Evolutionary conservation across 2,888 invertebrate genomes (phyloP).

Genomic region (Geophilus truncorum): DNA sequence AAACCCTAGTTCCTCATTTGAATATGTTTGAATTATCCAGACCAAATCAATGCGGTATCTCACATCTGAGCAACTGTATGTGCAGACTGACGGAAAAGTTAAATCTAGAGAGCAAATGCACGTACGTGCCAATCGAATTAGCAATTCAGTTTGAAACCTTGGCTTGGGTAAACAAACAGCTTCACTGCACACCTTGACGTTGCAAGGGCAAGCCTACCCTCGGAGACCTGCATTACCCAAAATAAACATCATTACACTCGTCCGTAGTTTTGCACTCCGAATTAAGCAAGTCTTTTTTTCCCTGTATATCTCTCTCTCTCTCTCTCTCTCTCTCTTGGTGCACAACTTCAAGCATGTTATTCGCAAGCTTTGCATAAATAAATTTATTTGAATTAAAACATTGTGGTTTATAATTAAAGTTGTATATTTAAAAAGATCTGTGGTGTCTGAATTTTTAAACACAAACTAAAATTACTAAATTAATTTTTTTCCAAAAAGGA

Average conservation of each 20-base stretch:
- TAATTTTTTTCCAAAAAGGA: neutral
- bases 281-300: neutral
- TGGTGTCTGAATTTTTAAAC: too few relatives aligned
- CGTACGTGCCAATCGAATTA: constrained; percentile 2
- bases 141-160: constrained; percentile 7
- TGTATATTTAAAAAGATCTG: too few relatives aligned
- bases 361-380: too few relatives aligned
- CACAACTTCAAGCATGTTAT: too few relatives aligned
- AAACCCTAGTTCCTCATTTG: neutral
- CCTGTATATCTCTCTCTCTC: neutral
- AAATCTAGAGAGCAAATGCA: neutral
- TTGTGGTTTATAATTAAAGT: too few relatives aligned
- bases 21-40: neutral
- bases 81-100: neutral
- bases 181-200: neutral
- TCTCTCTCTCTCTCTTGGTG: too few relatives aligned
- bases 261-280: neutral
- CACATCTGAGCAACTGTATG: neutral
- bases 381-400: too few relatives aligned
- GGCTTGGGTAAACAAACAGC: constrained; percentile 1
- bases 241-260: neutral
- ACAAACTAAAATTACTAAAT: too few relatives aligned
- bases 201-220: neutral
- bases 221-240: neutral
- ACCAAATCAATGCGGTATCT: neutral